Evolutionary conservation across 2,113 vertebrate species (phyloP).

Genomic region (Lagopus muta): DNA sequence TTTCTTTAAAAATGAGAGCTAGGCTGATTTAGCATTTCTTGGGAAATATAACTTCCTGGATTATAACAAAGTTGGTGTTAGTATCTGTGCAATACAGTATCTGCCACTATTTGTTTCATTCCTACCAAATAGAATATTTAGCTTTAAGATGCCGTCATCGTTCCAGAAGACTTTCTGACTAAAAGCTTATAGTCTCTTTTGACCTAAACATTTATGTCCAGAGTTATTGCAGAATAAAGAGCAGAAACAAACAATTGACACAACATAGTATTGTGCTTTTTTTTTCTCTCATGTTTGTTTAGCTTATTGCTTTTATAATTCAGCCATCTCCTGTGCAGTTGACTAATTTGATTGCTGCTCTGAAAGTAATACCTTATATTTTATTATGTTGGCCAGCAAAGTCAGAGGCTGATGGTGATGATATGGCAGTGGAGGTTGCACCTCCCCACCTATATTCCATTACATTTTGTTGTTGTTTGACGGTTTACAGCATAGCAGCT

Average conservation of each 20-base stretch:
- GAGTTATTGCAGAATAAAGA: not conserved
- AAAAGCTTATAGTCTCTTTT: not conserved
- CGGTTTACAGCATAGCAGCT: not conserved
- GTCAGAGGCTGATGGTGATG: not conserved
- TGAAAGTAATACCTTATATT: not conserved
- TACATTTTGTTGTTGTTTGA: not conserved
- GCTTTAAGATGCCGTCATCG: not conserved
- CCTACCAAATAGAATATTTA: not conserved
- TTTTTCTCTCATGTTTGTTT: not conserved
- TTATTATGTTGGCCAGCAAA: too few species aligned
- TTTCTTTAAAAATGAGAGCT: not conserved
- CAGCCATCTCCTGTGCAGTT: not conserved
- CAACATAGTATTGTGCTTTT: not conserved
- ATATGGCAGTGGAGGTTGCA: not conserved
- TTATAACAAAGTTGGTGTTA: not conserved
- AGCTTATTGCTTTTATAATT: not conserved
- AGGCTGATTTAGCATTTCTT: not conserved
- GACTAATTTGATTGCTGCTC: not conserved
- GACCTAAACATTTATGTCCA: accelerated
- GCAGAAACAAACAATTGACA: not conserved
- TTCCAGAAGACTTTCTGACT: not conserved
- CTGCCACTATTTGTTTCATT: not conserved
- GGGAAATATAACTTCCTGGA: not conserved
- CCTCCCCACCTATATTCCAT: not conserved
- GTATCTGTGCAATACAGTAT: not conserved